Conservation (phyloP, 2,888 invertebrate genomes). For the Taenaris catops region DNA sequence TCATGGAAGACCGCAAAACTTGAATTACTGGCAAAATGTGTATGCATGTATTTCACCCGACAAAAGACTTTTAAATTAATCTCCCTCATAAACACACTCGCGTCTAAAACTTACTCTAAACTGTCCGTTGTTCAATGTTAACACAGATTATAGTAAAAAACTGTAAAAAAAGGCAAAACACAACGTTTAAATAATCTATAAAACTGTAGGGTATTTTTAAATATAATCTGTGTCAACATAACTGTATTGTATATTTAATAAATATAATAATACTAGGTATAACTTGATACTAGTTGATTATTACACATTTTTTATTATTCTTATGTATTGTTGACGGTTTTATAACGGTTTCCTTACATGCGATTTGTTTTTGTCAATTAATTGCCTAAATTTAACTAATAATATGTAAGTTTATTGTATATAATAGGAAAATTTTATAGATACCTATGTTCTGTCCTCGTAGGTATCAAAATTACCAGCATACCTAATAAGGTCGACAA, state of each 20-base stretch:
- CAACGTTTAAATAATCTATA: slow-evolving; percentile 1
- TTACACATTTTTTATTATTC: slow-evolving; percentile 44
- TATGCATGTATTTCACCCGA: slow-evolving; percentile 25
- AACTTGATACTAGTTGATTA: slow-evolving; percentile 52
- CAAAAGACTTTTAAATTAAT: slow-evolving; percentile 23
- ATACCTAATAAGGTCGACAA: too few relatives aligned
- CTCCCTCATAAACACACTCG: slow-evolving; percentile 26
- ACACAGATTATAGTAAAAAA: slow-evolving; percentile 22
- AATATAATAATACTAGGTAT: slow-evolving; percentile 37
- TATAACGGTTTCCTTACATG: too few relatives aligned
- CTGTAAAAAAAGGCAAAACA: not conserved
- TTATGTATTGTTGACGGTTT: slow-evolving; percentile 21
- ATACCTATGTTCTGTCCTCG: too few relatives aligned
- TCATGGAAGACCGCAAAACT: slow-evolving; percentile 37
- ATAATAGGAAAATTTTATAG: too few relatives aligned
- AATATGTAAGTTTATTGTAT: not conserved
- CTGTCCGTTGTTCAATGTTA: slow-evolving; percentile 18
- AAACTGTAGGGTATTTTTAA: slow-evolving; percentile 1
- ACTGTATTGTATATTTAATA: slow-evolving; percentile 20
- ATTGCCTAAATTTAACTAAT: too few relatives aligned
- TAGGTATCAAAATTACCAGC: too few relatives aligned
- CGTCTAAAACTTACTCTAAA: slow-evolving; percentile 13
- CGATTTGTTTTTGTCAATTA: too few relatives aligned
- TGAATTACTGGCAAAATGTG: slow-evolving; percentile 7
- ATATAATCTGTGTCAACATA: slow-evolving; percentile 22